Conservation (phyloP, 2,113 vertebrate species). For the Amblyopsis rosae region DNA sequence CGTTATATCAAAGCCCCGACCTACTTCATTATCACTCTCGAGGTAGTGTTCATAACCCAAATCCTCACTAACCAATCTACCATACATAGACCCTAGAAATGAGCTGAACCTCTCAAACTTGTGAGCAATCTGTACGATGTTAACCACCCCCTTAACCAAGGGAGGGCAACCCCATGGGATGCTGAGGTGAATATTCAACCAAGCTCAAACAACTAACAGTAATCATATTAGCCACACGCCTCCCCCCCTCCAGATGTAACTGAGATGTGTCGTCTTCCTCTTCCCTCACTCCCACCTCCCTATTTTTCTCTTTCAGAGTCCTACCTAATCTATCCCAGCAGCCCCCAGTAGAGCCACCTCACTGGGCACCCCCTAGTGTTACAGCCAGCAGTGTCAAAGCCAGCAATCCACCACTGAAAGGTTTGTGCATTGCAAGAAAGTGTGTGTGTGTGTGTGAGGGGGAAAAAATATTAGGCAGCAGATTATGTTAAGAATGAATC, state of each 20-base stretch:
- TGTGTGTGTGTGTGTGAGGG: conserved; percentile 7
- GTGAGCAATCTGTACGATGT: conserved; percentile 56
- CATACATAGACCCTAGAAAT: no score
- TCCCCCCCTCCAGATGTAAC: conserved; percentile 59
- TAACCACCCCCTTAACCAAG: conserved; percentile 35
- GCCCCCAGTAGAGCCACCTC: conserved; percentile 54
- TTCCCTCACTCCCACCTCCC: conserved; percentile 69
- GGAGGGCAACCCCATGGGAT: conserved; percentile 47
- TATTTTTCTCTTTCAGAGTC: conserved; percentile 71
- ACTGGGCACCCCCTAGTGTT: conserved; percentile 36
- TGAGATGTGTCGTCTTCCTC: conserved; percentile 68
- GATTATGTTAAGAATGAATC: no score
- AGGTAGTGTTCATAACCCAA: no score
- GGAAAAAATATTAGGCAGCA: neutral
- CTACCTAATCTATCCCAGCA: conserved; percentile 54
- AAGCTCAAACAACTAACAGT: conserved; percentile 56
- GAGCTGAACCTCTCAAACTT: neutral
- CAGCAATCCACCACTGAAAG: conserved; percentile 40
- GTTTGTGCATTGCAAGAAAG: conserved; percentile 32
- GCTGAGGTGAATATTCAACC: conserved; percentile 70
- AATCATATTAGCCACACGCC: conserved; percentile 48
- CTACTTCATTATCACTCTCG: neutral
- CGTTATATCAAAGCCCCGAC: neutral
- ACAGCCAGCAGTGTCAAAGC: neutral
- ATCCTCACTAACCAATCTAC: no score